These are phyloP conservation scores for Seira musarum DNA, from an alignment of 2,888 invertebrate species.

Conservation along the genomic window DNA sequence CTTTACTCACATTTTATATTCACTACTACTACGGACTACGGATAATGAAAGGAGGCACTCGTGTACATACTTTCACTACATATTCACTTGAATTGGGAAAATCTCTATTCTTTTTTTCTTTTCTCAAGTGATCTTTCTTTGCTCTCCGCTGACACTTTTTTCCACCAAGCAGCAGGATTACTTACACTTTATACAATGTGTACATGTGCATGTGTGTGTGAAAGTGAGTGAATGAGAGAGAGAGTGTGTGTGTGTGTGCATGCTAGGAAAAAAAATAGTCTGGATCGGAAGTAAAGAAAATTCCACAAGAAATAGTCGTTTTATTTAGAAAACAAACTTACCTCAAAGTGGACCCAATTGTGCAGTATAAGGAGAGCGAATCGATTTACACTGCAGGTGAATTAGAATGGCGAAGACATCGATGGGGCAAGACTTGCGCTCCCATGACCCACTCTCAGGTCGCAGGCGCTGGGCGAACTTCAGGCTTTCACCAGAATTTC, in stretches of 20 bases:
- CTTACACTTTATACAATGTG: neutral
- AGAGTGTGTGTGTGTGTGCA: neutral
- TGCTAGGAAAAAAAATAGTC: constrained; percentile 7
- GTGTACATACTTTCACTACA: neutral
- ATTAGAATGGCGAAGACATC: constrained; percentile 68
- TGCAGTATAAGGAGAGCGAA: constrained; percentile 63
- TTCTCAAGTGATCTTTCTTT: constrained; percentile 24
- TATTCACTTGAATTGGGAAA: neutral
- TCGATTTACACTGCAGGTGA: constrained; percentile 69
- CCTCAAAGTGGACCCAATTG: constrained; percentile 64
- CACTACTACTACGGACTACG: too few relatives aligned
- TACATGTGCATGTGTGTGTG: constrained; percentile 16
- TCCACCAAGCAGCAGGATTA: constrained; percentile 16
- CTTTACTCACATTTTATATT: constrained; percentile 25
- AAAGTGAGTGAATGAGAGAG: neutral
- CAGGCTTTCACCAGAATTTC: constrained; percentile 54
- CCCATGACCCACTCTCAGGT: constrained; percentile 66
- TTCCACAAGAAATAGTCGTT: constrained; percentile 56
- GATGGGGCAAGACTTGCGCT: constrained; percentile 67
- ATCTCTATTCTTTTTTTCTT: neutral
- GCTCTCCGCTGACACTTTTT: neutral
- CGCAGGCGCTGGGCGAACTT: constrained; percentile 66
- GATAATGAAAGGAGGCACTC: constrained; percentile 4
- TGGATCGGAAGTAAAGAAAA: constrained; percentile 51
- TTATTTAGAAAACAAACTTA: constrained; percentile 60